Base-by-base conservation (phyloP, 2,888 invertebrate species). In the Stenichneumon culpator region DNA sequence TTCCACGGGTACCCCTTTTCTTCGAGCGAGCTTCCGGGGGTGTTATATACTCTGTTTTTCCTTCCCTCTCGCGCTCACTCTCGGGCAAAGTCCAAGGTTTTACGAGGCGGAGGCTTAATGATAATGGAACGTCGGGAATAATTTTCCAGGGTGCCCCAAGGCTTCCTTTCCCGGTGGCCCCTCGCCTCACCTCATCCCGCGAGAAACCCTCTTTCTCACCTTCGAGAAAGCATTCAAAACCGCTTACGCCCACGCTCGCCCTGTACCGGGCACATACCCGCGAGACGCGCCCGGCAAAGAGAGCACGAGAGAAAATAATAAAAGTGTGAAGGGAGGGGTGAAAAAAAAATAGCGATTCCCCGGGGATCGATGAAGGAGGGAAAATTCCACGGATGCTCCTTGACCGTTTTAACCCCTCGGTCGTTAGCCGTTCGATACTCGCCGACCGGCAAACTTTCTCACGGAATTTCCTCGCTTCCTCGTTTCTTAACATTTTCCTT, bases 91-190 rank as follows among this genome's bases (percentile, higher is more conserved):
- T 79, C 79, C 81, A 78, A 75, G 79, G 70, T 82, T 88, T 88
- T 84, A 85, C 86, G 86, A 73, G 60, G 84, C 82, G 60, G 65
- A 79, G 72, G 85, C 85, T 86, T 89, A 88, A 90, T 87, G 89
- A 89, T 89, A 90, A 90, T 89, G 88, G 87, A 89, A 88, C 87
- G 87, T 86, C 86, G 84, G 79, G 87, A 89, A 89, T 88, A 90
- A 89, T 89, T 88, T 87, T 86, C 79, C 70, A 77, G 72, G 81
- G 68, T 77, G 63, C 74, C 79, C 68, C 36, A 14, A 75, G 75
- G 75, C 65, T 65, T 44, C 14, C 39, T 39, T 39, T 6, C 68
- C 9, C 63, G 14, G 63, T 28, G 25, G 50, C 47, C 70, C 11
- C 28, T 63, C 54, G 52, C n/a, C 50, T 70, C 67, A 67, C 39